Percentiles rank a stretch among this genome's conserved stretches.
These are phyloP conservation scores for Heteronetta atricapilla DNA, from an alignment of 2,113 vertebrate genomes.

Conservation along the genomic window DNA sequence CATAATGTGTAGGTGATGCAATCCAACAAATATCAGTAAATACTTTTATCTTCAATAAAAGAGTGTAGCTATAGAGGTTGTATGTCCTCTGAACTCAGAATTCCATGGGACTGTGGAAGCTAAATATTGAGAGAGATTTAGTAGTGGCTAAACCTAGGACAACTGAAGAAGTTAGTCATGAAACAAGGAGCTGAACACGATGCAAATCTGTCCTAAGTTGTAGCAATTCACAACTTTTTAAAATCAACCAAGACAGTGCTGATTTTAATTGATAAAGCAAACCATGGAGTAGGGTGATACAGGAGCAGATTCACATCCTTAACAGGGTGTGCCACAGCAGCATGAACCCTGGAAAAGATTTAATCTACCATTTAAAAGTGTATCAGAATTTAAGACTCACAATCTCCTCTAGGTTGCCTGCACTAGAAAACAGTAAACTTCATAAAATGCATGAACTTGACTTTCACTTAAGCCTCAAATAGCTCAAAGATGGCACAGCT, in stretches of 20 bases:
- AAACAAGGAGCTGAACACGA: not conserved
- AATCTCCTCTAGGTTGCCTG: not conserved
- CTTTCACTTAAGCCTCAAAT: not conserved
- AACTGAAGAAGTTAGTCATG: conserved; percentile 25
- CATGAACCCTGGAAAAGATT: not conserved
- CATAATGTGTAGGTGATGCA: conserved; percentile 7
- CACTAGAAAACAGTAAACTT: not conserved
- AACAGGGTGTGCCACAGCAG: not conserved
- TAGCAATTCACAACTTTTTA: not conserved
- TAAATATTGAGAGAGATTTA: not conserved
- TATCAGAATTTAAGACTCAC: not conserved
- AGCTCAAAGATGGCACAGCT: not conserved
- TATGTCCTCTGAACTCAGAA: not conserved
- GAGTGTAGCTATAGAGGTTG: not conserved
- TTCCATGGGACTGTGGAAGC: not conserved
- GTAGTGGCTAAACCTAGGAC: not conserved
- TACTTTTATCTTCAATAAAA: not conserved
- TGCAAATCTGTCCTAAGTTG: not conserved
- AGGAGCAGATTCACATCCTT: not conserved
- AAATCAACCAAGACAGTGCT: not conserved
- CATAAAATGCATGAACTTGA: not conserved
- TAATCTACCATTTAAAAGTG: not conserved
- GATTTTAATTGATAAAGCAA: not conserved
- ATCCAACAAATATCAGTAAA: not conserved
- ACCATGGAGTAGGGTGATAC: not conserved